These are phyloP conservation scores for Sepiola atlantica DNA, from an alignment of 2,888 invertebrate species.

Conservation along the genomic window DNA sequence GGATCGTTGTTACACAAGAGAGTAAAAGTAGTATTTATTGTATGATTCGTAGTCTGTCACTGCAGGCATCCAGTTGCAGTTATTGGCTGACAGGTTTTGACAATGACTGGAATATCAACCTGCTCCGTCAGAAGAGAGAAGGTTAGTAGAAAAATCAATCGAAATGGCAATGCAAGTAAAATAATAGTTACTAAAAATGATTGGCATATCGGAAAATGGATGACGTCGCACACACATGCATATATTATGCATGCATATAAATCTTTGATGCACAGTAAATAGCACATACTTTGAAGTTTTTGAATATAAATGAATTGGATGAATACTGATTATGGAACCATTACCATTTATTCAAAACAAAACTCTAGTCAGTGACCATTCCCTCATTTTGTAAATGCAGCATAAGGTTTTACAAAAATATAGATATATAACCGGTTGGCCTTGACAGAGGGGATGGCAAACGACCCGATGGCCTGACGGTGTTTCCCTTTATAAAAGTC, in stretches of 20 bases:
- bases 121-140: not conserved
- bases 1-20: not conserved
- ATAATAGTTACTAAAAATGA: not conserved
- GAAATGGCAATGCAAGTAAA: not conserved
- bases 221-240: not conserved
- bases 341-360: not conserved
- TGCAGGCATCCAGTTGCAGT: constrained; percentile 18
- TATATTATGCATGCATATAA: too few relatives aligned
- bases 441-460: too few relatives aligned
- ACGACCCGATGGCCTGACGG: too few relatives aligned
- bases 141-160: not conserved
- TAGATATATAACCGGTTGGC: too few relatives aligned
- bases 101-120: constrained; percentile 1
- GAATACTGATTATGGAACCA: not conserved
- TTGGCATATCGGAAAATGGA: not conserved
- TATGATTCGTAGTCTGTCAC: not conserved
- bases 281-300: not conserved
- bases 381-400: too few relatives aligned
- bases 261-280: not conserved
- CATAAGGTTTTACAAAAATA: too few relatives aligned
- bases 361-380: not conserved
- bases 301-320: not conserved
- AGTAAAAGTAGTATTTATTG: not conserved
- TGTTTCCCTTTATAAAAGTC: too few relatives aligned
- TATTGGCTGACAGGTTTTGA: constrained; percentile 18